Conservation (phyloP, 2,888 invertebrate species). For the Phasia obesa region DNA sequence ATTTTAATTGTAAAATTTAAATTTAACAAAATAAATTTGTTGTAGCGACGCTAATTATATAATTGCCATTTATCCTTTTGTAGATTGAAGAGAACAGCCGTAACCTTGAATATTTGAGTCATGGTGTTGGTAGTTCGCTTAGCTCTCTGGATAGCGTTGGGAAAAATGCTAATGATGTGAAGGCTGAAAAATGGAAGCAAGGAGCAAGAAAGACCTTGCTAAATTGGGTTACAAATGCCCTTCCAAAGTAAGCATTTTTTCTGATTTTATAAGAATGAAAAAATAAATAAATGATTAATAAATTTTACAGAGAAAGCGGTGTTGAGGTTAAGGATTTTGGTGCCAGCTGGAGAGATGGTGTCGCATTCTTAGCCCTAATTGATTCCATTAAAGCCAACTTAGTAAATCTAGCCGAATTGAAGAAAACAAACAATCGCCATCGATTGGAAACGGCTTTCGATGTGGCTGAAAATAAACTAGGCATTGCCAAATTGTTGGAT, state of each 20-base stretch:
- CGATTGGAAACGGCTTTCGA: slow-evolving; percentile 96
- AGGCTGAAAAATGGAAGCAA: slow-evolving; percentile 90
- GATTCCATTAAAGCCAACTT: slow-evolving; percentile 97
- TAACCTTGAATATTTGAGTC: slow-evolving; percentile 92
- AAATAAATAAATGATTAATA: not conserved
- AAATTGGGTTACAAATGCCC: slow-evolving; percentile 96
- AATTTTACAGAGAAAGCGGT: slow-evolving; percentile 88
- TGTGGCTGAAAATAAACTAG: slow-evolving; percentile 94
- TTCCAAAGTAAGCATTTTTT: slow-evolving; percentile 87
- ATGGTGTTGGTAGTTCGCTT: slow-evolving; percentile 90
- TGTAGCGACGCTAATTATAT: too few relatives aligned
- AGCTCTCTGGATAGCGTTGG: slow-evolving; percentile 92
- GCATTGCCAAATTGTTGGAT: slow-evolving; percentile 95
- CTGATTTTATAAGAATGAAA: not conserved
- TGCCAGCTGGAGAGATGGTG: slow-evolving; percentile 97
- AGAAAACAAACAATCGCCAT: slow-evolving; percentile 88
- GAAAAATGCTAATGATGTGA: slow-evolving; percentile 83
- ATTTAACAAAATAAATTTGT: too few relatives aligned
- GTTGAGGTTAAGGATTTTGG: slow-evolving; percentile 97
- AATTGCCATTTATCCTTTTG: slow-evolving; percentile 37
- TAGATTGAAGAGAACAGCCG: slow-evolving; percentile 98
- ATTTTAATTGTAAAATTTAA: too few relatives aligned
- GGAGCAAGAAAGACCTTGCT: slow-evolving; percentile 95
- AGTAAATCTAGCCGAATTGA: slow-evolving; percentile 92
- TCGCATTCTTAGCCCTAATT: slow-evolving; percentile 96